These are phyloP conservation scores for Ferdinandea cuprea DNA, from an alignment of 2,888 invertebrate species.

Conservation along the genomic window DNA sequence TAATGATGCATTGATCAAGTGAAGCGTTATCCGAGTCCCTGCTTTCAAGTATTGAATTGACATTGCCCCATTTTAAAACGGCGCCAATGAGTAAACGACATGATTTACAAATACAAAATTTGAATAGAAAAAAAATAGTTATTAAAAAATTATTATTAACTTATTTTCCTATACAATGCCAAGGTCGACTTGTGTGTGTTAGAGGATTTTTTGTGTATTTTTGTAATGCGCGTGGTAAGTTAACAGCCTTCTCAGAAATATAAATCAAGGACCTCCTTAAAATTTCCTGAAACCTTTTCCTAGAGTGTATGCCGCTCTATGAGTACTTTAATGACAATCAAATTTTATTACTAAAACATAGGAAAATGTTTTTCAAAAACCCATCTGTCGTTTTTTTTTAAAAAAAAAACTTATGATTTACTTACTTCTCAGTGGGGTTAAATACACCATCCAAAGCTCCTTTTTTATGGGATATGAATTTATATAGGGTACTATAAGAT, in stretches of 20 bases:
- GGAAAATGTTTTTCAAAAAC: no score
- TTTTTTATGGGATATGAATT: no score
- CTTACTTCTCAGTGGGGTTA: no score
- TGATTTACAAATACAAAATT: slow-evolving; percentile 36
- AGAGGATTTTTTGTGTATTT: background rate
- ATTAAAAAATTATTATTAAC: background rate
- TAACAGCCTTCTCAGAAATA: slow-evolving; percentile 2
- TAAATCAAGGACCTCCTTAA: slow-evolving; percentile 47
- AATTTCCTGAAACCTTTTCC: slow-evolving; percentile 37
- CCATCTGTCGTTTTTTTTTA: no score
- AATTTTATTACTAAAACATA: no score
- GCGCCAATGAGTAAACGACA: slow-evolving; percentile 43
- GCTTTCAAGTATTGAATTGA: slow-evolving; percentile 13
- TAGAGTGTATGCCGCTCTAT: slow-evolving; percentile 14
- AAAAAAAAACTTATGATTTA: no score
- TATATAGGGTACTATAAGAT: no score
- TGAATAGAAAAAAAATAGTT: background rate
- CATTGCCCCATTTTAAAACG: slow-evolving; percentile 32
- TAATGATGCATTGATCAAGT: slow-evolving; percentile 63
- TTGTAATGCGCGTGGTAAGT: background rate
- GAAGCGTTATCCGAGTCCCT: slow-evolving; percentile 37
- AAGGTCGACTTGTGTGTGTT: slow-evolving; percentile 52
- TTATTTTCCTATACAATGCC: slow-evolving; percentile 45
- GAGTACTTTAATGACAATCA: no score
- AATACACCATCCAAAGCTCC: no score